Evolutionary conservation across 2,797 vertebrate genomes (phyloP).

Genomic region (Gobionotothen gibberifrons): DNA sequence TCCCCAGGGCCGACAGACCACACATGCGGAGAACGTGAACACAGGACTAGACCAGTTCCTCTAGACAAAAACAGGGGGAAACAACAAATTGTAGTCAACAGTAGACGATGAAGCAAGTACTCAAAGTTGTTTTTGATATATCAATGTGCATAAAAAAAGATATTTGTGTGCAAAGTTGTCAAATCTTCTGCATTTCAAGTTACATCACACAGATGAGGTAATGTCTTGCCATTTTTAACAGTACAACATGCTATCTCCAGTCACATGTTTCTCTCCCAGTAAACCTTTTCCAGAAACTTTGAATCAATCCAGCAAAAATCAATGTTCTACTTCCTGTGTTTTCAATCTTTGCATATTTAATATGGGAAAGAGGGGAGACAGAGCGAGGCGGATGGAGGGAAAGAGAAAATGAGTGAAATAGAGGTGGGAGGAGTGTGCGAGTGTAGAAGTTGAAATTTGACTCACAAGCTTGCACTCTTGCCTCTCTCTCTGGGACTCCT

Average conservation of each 20-base stretch:
- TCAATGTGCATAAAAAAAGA: conserved; percentile 14
- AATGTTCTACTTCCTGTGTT: conserved; percentile 25
- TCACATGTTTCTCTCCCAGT: conserved; percentile 47
- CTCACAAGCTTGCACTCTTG: conserved; percentile 91
- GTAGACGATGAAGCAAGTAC: conserved; percentile 13
- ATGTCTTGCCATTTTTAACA: conserved; percentile 64
- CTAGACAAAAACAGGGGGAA: conserved; percentile 38
- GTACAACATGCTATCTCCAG: conserved; percentile 57
- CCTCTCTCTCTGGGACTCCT: conserved; percentile 91
- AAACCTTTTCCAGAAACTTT: conserved; percentile 37
- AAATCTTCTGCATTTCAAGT: conserved; percentile 48
- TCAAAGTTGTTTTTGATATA: conserved; percentile 18
- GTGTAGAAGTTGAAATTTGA: conserved; percentile 85
- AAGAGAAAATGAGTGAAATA: conserved; percentile 68
- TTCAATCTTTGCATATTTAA: conserved; percentile 45
- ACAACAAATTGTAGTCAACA: conserved; percentile 27
- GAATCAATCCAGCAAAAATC: conserved; percentile 50
- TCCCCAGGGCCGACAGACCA: conserved; percentile 84
- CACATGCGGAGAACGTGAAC: conserved; percentile 86
- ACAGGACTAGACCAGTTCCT: conserved; percentile 59
- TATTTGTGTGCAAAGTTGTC: conserved; percentile 29
- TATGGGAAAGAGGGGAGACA: conserved; percentile 31
- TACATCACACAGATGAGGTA: conserved; percentile 67
- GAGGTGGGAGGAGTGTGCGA: conserved; percentile 65
- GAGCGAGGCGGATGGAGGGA: conserved; percentile 36